Evolutionary conservation across 2,113 vertebrate species (phyloP), one percentile per base, ranked within the genome.

Genomic region (Dipodomys merriami): DNA sequence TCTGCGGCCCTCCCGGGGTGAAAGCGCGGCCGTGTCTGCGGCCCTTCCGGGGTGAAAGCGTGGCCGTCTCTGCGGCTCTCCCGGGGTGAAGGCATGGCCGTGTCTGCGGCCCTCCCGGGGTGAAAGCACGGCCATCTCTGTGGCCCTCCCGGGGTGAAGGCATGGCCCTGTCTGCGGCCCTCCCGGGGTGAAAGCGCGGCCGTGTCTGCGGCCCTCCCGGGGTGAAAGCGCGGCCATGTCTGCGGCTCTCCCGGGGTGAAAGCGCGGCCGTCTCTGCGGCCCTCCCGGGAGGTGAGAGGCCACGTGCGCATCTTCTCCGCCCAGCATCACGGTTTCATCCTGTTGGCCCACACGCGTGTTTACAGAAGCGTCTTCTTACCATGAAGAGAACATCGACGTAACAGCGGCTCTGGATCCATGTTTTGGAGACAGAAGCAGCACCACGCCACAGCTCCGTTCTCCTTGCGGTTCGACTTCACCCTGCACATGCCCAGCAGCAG

Each of bases 301-400:
- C 39, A 5, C 35, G 35, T 2, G 35, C 35, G 35, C 35, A 2
- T 35, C 35, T 3, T 35, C 35, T 35, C 35, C 35, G 35, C 35
- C 35, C 35, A 35, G 35, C 46, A 49, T 49, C 46, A 49, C 11
- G 46, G 46, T 57, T 85, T 92, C 94, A 78, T 95, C 86, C 88
- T 81, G 96, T 65, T 88, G 88, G 91, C 94, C 84, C 94, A 33
- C 6, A 57, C 20, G 91, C 93, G 39, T 96, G 94, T 95, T 95
- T 92, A 95, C 94, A 96, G 96, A 91, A 94, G 91, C 88, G 86
- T 95, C 95, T 96, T 94, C 96, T 96, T 86, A 91, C 94, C 86
- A 86, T 91, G 91, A 95, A 95, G 92, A 92, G 92, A 95, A 95
- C 12, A 93, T 95, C 93, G 80, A 94, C 94, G 94, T 79, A n/a